Base-by-base conservation (phyloP, 2,113 vertebrate species). In the Ammodytes dubius region DNA sequence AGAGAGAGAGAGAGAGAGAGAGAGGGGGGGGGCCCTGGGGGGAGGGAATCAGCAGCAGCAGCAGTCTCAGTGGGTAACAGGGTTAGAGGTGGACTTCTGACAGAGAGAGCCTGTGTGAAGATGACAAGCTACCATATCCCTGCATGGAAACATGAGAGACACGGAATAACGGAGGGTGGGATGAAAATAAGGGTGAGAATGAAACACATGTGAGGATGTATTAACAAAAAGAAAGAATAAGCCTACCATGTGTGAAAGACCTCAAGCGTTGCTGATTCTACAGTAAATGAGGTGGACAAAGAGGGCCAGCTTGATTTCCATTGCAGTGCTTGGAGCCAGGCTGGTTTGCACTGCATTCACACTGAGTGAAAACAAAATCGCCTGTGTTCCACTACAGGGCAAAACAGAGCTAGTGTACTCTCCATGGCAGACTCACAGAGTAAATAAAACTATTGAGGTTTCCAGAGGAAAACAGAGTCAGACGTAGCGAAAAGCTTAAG, bases 21-120 rank as follows among this genome's bases (percentile, higher is more conserved):
- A 15, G 65, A 12, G 49, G 2, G 27, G 27, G 27, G 27, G 2
- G 43, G 27, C 56, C 52, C 0, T 2, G 49, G 15, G 15, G 65
- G 53, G 52, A 58, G 19, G 46, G 59, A 64, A 79, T 89, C 65
- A 75, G 84, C 69, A 69, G 45, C 65, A 10, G 50, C 27, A 27
- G 27, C 27, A 54, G 68, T 74, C 60, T 82, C 74, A 14, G 40
- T 59, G 50, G 79, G 72, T 66, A 47, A 49, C 7, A 46, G 75
- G 71, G 79, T 76, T 35, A 76, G 37, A 79, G 73, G 79, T 86
- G 60, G 63, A 66, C 58, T 65, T 60, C 69, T 77, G n/a, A 75
- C 50, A 77, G 40, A 52, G 58, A 50, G 59, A 75, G 0, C 15
- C 56, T 40, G 47, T 19, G 52, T 59, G 65, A 79, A 80, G 71